Conservation (phyloP, 2,797 vertebrate species). For the Betta splendens region DNA sequence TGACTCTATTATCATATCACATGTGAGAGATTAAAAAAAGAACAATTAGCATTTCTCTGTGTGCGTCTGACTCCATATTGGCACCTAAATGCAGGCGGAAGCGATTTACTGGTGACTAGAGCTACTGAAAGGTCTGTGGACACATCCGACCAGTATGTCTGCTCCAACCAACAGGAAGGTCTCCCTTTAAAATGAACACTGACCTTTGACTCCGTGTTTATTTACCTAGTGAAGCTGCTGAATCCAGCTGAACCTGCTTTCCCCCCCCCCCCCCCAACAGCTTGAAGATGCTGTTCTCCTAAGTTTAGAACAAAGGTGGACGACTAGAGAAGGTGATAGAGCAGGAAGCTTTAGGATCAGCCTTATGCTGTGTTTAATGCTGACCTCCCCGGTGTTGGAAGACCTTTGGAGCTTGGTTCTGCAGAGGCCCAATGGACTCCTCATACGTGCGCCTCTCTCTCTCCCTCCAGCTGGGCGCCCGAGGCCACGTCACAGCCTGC, state of each 20-base stretch:
- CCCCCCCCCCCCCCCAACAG: too few relatives aligned
- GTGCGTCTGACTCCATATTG: neutral
- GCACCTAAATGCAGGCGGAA: neutral
- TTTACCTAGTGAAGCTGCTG: constrained; percentile 6
- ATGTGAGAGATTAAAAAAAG: constrained; percentile 15
- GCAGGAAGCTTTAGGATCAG: too few relatives aligned
- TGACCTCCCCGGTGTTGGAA: neutral
- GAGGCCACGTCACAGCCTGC: constrained; percentile 12
- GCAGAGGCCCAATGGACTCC: neutral
- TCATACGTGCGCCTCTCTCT: neutral
- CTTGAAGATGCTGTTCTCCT: too few relatives aligned
- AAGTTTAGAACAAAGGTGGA: too few relatives aligned
- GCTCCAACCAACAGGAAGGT: neutral
- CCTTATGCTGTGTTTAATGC: too few relatives aligned
- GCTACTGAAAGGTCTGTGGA: constrained; percentile 6
- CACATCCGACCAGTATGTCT: neutral
- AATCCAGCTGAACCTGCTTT: constrained; percentile 25
- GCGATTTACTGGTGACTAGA: constrained; percentile 1
- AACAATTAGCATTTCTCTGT: neutral
- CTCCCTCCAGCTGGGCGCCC: neutral
- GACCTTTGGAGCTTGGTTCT: too few relatives aligned
- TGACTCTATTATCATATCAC: constrained; percentile 39
- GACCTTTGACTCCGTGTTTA: constrained; percentile 23
- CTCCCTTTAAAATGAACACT: constrained; percentile 11
- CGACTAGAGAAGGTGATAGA: too few relatives aligned